Base-by-base conservation (phyloP, 2,797 vertebrate genomes). In the Cuniculus paca region DNA sequence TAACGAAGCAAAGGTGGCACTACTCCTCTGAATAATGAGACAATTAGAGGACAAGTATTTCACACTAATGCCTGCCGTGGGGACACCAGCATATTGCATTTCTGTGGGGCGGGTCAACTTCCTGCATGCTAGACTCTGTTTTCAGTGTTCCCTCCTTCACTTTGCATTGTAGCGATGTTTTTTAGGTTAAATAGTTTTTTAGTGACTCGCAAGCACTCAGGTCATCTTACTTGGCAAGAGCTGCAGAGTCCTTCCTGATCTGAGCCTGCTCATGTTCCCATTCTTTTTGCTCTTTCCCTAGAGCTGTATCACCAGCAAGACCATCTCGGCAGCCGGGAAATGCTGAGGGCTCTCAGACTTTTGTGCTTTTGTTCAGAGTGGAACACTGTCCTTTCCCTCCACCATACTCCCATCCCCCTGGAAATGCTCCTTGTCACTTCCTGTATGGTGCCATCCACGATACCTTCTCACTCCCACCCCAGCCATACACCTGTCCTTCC, bases 31-130 rank as follows among this genome's bases (percentile, higher is more conserved):
- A 31, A 31, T 0, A 14, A 26, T 6, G 26, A 63, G 31, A 63
- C 7, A 10, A 0, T 0, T 5, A 17, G 42, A 34, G n/a, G 48
- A 17, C 14, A 42, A 12, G n/a, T 39, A n/a, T n/a, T 48, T 36
- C 24, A 34, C 13, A 1, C 42, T 9, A 34, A 48, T 24, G 2
- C 31, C 42, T 77, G 31, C 22, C 9, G 26, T 0, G 58, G 28
- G 11, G n/a, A 75, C 13, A 1, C 16, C 56, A 31, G 9, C 16
- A 20, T 10, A 22, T 75, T 68, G 88, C 1, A 3, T n/a, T 34
- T 84, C 54, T 83, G 9, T 4, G 20, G 52, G 16, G 6, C 5
- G 17, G 20, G 26, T 70, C n/a, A 58, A 75, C 19, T 24, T 8
- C 50, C 34, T 22, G 3, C 28, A 34, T 0, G 2, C 58, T 12